These are phyloP conservation scores for Donacobius atricapilla DNA, from an alignment of 2,113 vertebrate genomes.

Conservation along the genomic window DNA sequence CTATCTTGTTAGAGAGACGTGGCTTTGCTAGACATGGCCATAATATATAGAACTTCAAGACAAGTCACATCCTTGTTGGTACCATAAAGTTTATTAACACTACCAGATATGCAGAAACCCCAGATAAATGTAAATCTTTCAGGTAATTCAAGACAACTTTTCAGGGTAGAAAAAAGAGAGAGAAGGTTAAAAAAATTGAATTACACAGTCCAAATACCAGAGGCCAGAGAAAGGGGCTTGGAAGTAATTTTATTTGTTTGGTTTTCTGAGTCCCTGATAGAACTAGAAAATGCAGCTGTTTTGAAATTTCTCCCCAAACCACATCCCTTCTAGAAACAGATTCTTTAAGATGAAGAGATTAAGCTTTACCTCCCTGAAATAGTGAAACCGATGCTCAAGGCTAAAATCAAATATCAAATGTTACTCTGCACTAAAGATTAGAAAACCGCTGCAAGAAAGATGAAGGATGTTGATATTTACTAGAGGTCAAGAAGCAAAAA, in stretches of 20 bases:
- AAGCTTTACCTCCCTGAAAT: not conserved
- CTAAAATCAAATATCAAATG: not conserved
- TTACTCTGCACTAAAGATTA: not conserved
- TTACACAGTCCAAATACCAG: not conserved
- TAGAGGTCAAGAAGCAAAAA: not conserved
- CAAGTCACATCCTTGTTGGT: not conserved
- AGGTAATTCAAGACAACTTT: not conserved
- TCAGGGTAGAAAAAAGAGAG: not conserved
- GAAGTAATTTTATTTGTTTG: not conserved
- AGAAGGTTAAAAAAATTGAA: accelerated
- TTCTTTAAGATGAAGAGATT: not conserved
- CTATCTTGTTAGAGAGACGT: not conserved
- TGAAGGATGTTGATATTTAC: not conserved
- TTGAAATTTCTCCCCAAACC: not conserved
- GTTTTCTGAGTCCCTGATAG: not conserved
- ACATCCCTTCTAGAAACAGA: not conserved
- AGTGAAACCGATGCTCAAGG: not conserved
- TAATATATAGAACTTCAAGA: not conserved
- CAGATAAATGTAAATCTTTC: not conserved
- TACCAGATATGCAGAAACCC: not conserved
- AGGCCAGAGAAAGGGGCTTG: not conserved
- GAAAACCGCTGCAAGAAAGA: not conserved
- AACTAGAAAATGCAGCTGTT: not conserved
- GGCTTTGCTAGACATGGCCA: not conserved
- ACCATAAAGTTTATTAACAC: not conserved